A percentile compares a stretch with the other conserved stretches of the same genome.
phyloP scores from a whole-genome alignment of 1,140 invertebrate genomes.

The Euschistus heros region DNA sequence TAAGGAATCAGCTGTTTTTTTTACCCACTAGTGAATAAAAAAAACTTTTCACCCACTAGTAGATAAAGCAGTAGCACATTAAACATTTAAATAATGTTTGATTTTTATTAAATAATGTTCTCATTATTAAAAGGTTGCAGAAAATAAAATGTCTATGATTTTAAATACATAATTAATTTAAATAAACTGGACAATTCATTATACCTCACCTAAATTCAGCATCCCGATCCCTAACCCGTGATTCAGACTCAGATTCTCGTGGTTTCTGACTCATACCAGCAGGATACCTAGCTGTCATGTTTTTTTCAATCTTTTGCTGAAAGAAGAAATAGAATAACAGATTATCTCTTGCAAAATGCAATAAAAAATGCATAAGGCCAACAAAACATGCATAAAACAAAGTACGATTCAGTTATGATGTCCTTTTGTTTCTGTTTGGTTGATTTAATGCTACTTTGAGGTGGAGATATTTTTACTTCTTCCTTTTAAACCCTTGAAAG shows the following conservation, averaged over 20 bases:
- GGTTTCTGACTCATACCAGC: conserved; percentile 16
- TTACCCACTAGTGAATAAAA: no score
- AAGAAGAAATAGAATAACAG: background rate
- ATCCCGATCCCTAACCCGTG: conserved; percentile 4
- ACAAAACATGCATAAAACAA: background rate
- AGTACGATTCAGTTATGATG: background rate
- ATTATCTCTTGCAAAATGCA: no score
- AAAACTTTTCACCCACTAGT: no score
- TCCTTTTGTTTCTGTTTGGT: background rate
- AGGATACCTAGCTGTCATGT: conserved; percentile 18
- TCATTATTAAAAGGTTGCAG: no score
- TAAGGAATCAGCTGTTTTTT: no score
- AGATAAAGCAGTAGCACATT: no score
- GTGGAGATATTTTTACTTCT: no score
- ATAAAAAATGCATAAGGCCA: background rate
- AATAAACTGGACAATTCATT: background rate
- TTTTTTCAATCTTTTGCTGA: conserved; percentile 24
- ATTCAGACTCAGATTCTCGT: conserved; percentile 2
- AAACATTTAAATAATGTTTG: no score
- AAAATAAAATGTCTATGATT: background rate
- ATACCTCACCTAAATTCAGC: conserved; percentile 5
- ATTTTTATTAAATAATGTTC: no score
- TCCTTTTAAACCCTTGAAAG: no score
- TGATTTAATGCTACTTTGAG: background rate
- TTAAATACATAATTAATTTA: background rate